Evolutionary conservation across 2,113 vertebrate species (phyloP).

Genomic region (Calidris pygmaea): DNA sequence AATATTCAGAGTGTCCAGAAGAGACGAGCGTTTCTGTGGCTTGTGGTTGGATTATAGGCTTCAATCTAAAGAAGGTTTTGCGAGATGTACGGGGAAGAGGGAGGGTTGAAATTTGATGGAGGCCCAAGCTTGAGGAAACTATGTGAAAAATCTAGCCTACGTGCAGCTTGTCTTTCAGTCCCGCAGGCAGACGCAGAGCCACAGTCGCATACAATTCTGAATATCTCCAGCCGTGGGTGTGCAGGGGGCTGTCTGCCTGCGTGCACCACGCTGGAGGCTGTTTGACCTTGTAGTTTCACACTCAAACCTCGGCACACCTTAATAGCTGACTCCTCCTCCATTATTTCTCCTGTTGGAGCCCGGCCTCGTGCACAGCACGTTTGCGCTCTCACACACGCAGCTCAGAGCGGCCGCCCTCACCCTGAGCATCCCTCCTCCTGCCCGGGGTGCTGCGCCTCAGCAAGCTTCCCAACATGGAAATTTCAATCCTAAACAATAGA

Average conservation of each 20-base stretch:
- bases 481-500: not conserved
- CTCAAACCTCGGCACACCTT: not conserved
- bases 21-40: accelerated
- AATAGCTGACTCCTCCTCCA: not conserved
- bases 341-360: not conserved
- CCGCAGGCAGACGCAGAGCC: accelerated
- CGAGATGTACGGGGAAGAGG: not conserved
- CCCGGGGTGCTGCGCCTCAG: not conserved
- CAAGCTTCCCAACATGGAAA: not conserved
- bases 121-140: not conserved
- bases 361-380: accelerated
- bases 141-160: not conserved
- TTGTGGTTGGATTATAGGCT: not conserved
- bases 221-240: not conserved
- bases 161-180: not conserved
- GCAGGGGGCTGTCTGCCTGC: not conserved
- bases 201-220: accelerated
- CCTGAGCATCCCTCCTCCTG: not conserved
- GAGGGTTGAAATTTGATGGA: not conserved
- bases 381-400: accelerated
- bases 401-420: accelerated
- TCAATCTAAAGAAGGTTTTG: not conserved
- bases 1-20: not conserved
- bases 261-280: accelerated
- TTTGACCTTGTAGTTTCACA: not conserved